phyloP scores from a whole-genome alignment of 2,797 vertebrate genomes.

The Margarornis squamiger region DNA sequence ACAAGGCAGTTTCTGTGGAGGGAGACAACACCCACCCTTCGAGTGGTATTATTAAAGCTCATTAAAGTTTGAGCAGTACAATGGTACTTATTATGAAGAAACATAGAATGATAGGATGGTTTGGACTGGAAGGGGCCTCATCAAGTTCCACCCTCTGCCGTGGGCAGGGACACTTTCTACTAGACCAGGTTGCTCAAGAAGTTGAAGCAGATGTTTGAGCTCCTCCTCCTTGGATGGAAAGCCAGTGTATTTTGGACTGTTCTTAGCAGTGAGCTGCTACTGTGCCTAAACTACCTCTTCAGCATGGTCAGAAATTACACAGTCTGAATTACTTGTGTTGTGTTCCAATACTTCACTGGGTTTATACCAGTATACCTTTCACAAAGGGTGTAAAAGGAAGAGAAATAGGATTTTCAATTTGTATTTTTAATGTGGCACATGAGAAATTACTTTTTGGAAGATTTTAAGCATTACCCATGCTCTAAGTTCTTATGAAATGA shows the following conservation, averaged over 20 bases:
- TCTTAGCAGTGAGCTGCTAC: conserved; percentile 19
- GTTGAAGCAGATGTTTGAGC: conserved; percentile 19
- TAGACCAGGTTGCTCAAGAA: background rate
- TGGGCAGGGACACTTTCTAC: background rate
- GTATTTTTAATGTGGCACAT: background rate
- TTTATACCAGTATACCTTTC: background rate
- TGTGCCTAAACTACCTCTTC: background rate
- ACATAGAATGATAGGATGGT: background rate
- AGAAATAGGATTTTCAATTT: background rate
- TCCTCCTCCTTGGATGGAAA: background rate
- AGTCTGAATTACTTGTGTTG: background rate
- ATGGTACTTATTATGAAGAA: conserved; percentile 63
- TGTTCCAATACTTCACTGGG: background rate
- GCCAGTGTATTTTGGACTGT: background rate
- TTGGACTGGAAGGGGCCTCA: background rate
- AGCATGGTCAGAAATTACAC: background rate
- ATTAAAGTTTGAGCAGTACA: conserved; percentile 68
- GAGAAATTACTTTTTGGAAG: background rate
- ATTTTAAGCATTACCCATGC: background rate
- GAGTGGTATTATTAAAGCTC: conserved; percentile 68
- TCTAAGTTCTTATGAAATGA: background rate
- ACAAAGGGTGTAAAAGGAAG: background rate
- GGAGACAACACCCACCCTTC: conserved; percentile 58
- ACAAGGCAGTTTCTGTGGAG: conserved; percentile 71
- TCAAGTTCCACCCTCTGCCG: background rate